Evolutionary conservation across 2,797 vertebrate genomes (phyloP).

Genomic region (Rhabdophis nuchalis): DNA sequence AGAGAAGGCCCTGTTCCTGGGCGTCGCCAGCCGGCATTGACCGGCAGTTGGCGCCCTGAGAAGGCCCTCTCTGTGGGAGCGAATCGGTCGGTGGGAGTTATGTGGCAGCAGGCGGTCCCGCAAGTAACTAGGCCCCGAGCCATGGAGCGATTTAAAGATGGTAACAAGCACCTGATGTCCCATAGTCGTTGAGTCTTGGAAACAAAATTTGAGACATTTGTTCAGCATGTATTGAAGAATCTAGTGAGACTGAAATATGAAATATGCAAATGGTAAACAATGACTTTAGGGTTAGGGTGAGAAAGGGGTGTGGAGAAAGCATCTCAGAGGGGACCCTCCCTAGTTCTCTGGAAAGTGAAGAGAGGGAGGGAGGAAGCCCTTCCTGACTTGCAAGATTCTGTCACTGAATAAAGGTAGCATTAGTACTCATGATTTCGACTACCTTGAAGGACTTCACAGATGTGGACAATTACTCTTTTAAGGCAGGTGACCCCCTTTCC

Average conservation of each 20-base stretch:
- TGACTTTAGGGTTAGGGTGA: conserved; percentile 9
- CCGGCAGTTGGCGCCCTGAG: no score
- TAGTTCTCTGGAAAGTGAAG: not conserved
- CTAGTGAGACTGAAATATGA: conserved; percentile 50
- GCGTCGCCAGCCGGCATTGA: no score
- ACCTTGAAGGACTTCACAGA: not conserved
- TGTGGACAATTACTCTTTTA: not conserved
- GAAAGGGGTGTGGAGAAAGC: not conserved
- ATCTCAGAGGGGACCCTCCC: not conserved
- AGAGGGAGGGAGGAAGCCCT: not conserved
- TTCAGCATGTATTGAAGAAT: conserved; percentile 53
- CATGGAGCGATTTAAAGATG: no score
- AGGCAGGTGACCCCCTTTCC: not conserved
- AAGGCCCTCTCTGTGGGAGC: no score
- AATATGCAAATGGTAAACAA: conserved; percentile 56
- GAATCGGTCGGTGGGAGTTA: no score
- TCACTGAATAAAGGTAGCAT: not conserved
- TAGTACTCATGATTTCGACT: not conserved
- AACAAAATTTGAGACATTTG: conserved; percentile 50
- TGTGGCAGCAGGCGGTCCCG: no score
- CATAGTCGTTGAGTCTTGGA: conserved; percentile 43
- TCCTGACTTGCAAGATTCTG: not conserved
- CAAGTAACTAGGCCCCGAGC: no score
- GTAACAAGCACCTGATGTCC: no score
- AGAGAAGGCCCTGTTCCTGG: no score